Percentiles rank a stretch among this genome's conserved stretches.
These are phyloP conservation scores for Dicrostonyx torquatus DNA, from an alignment of 2,797 vertebrate species.

Conservation along the genomic window DNA sequence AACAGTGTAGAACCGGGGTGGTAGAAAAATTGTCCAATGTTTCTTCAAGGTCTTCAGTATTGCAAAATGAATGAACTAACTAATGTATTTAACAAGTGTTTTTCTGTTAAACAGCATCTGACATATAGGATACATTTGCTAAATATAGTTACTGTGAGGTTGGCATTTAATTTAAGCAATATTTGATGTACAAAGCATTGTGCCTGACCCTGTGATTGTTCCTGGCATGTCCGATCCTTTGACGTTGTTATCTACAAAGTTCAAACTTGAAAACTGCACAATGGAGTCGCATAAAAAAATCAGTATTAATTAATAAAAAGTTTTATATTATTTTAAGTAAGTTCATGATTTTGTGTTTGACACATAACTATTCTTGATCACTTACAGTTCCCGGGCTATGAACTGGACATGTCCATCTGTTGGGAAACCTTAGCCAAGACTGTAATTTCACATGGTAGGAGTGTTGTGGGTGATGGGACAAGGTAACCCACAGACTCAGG, in stretches of 20 bases:
- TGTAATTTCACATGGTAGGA: accelerated
- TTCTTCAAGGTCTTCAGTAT: neutral
- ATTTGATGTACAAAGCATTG: neutral
- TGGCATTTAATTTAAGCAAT: neutral
- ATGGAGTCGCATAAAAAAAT: neutral
- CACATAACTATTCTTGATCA: neutral
- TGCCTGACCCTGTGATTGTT: neutral
- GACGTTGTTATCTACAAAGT: accelerated
- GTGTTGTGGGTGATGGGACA: neutral
- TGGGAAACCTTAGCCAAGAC: neutral
- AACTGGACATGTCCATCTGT: neutral
- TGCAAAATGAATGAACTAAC: neutral
- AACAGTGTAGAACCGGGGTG: too few species aligned
- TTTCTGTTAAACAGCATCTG: neutral
- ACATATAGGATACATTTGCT: neutral
- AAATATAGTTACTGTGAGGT: neutral
- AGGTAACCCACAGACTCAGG: neutral
- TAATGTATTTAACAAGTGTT: neutral
- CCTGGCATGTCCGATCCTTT: neutral
- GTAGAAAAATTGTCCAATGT: too few species aligned
- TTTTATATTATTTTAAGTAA: neutral
- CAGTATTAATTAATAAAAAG: neutral
- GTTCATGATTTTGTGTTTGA: neutral
- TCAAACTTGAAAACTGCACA: neutral
- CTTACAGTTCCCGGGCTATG: too few species aligned